Base-by-base conservation (phyloP, 2,888 invertebrate genomes). In the Caenorhabditis macrosperma region DNA sequence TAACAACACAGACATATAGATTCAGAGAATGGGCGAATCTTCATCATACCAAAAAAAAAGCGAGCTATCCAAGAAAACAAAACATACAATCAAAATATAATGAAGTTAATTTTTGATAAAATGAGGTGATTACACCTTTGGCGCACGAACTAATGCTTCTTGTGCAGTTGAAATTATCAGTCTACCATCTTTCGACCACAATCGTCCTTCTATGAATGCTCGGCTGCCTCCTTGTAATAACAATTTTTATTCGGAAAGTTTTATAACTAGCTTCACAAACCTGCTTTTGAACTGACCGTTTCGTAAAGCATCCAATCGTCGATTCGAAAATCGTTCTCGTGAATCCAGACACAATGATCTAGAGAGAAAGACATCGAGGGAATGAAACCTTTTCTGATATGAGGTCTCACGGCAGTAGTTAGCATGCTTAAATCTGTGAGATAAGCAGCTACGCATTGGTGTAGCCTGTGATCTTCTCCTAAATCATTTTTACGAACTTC, bases 231-330 rank as follows among this genome's bases (percentile, higher is more conserved):
- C 71, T 69, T 17, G 46, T 66, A 20, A n/a, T n/a, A 61, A 54
- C 17, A n/a, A 61, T 12, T 24, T 30, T 28, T 35, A 17, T 2
- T 26, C 1, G 46, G 33, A 24, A 28, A 46, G 12, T 20, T 30
- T n/a, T 3, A 41, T 6, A 38, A 1, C 0, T 0, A 22, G 38
- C 20, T 22, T 2, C 3, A 57, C 75, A 46, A 50, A 83, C 85
- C 78, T 28, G 88, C 87, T 64, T 85, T 75, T 3, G 82, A 78
- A 54, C 83, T 83, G 17, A 68, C 57, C 12, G 87, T 88, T 63
- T 88, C 88, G 44, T 88, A 88, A 10, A 88, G 68, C 78, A 88
- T 71, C 87, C 87, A 88, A 30, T 88, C 86, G 55, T 88, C 87
- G 17, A 82, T 81, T 9, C 85, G 72, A 54, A 83, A 88, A 7